A percentile compares a stretch with the other conserved stretches of the same genome.
These are phyloP conservation scores for Puffinus mauretanicus DNA, from an alignment of 2,113 vertebrate species.

Conservation along the genomic window DNA sequence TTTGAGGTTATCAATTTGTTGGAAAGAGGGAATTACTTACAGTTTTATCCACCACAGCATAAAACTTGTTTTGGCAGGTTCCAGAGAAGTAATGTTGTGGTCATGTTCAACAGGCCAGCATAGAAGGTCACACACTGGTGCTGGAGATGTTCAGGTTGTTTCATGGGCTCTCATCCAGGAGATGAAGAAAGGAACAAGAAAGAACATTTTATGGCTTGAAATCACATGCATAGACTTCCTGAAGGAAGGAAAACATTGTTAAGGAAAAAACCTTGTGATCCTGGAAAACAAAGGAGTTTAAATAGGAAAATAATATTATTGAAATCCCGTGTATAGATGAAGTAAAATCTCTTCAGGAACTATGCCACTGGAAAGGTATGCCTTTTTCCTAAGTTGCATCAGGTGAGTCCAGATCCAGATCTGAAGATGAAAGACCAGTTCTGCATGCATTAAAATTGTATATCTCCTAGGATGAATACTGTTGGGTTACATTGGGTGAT, in stretches of 20 bases:
- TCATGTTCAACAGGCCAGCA: background rate
- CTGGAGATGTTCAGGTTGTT: background rate
- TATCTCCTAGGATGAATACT: background rate
- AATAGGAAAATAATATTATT: background rate
- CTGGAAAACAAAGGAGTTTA: background rate
- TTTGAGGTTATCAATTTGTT: conserved; percentile 4
- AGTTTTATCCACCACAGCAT: background rate
- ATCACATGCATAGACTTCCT: background rate
- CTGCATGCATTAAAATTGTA: background rate
- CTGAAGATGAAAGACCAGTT: background rate
- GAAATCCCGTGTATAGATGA: background rate
- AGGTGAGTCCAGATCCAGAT: background rate
- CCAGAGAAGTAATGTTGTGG: background rate
- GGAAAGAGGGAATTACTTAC: conserved; percentile 13
- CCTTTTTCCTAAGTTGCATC: background rate
- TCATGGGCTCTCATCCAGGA: background rate
- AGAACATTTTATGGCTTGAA: background rate
- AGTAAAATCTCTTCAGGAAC: background rate
- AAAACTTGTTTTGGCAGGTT: background rate
- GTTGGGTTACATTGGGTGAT: background rate
- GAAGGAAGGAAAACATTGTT: no score
- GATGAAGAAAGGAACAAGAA: background rate
- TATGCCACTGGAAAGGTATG: background rate
- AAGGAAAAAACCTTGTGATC: background rate
- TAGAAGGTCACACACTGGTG: background rate